Base-by-base conservation (phyloP, 1,140 invertebrate genomes). In the Scylla paramamosain region DNA sequence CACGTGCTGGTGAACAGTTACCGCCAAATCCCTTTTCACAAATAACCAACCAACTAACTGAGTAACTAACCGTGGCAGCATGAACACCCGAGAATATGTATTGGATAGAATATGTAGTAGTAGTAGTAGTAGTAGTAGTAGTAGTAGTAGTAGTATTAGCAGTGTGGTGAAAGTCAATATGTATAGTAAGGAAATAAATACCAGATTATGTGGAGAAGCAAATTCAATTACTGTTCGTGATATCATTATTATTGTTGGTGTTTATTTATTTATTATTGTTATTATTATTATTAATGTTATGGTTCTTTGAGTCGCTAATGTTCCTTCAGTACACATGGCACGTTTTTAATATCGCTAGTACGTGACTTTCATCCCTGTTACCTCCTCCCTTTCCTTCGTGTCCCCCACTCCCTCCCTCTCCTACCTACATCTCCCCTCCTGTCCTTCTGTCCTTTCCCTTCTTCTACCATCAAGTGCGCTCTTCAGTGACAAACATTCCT, bases 101-200 rank as follows among this genome's bases (percentile, higher is more conserved):
- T 0, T 29, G 29, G 84, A 82, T 82, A n/a, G 67, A n/a, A n/a
- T n/a, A n/a, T n/a, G n/a, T 39, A 45, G 48, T 31, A 32, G 84
- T 84, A 88, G 20, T 92, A 93, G 48, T 84, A 4, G 45, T 95
- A 88, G 46, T 95, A 59, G 92, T 87, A 77, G 46, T 32, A 25
- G 39, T 86, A 25, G 39, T 86, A 6, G 84, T 86, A 39, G 84
- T 20, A 25, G 39, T 86, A 1, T 2, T 86, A 39, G n/a, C 25
- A 25, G 45, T 48, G 4, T 8, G 83, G 25, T 84, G 83, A n/a
- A 29, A 20, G 82, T 25, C n/a, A 7, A 84, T 10, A n/a, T 20
- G 28, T 29, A 4, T 84, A n/a, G 83, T n/a, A 84, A 31, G 0
- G 1, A 82, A 82, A 20, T 20, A 20, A 7, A 7, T 3, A 82